These are phyloP conservation scores for Morpho achilles DNA, from an alignment of 2,888 invertebrate species.

Conservation along the genomic window DNA sequence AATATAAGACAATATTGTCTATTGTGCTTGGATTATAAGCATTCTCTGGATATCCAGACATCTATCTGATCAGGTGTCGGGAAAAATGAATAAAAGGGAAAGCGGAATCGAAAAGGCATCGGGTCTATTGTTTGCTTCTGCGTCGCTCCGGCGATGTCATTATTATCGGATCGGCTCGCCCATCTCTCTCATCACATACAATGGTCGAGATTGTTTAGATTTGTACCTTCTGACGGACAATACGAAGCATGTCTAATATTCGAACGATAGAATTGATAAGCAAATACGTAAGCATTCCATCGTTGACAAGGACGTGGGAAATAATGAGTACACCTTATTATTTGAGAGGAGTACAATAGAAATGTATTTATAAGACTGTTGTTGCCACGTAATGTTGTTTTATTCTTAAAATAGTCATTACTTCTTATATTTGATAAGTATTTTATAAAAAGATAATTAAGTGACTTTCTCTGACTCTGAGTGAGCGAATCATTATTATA, in stretches of 20 bases:
- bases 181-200: conserved; percentile 47
- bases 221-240: conserved; percentile 22
- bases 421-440: too few relatives aligned
- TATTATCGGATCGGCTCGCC: conserved; percentile 40
- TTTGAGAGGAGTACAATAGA: too few relatives aligned
- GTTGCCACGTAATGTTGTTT: too few relatives aligned
- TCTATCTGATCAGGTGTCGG: conserved; percentile 21
- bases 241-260: conserved; percentile 18
- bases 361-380: too few relatives aligned
- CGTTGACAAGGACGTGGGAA: conserved; percentile 5
- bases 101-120: conserved; percentile 59
- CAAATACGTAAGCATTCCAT: conserved; percentile 14
- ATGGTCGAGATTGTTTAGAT: conserved; percentile 55
- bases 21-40: conserved; percentile 22
- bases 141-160: conserved; percentile 59
- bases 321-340: neutral
- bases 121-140: conserved; percentile 55
- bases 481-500: too few relatives aligned
- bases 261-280: conserved; percentile 18
- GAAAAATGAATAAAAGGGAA: conserved; percentile 55
- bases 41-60: conserved; percentile 10
- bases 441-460: too few relatives aligned
- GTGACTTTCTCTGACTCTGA: too few relatives aligned
- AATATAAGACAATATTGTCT: conserved; percentile 19
- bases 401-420: too few relatives aligned